These are phyloP conservation scores for Sipunculus nudus DNA, from an alignment of 2,888 invertebrate genomes.

Conservation along the genomic window DNA sequence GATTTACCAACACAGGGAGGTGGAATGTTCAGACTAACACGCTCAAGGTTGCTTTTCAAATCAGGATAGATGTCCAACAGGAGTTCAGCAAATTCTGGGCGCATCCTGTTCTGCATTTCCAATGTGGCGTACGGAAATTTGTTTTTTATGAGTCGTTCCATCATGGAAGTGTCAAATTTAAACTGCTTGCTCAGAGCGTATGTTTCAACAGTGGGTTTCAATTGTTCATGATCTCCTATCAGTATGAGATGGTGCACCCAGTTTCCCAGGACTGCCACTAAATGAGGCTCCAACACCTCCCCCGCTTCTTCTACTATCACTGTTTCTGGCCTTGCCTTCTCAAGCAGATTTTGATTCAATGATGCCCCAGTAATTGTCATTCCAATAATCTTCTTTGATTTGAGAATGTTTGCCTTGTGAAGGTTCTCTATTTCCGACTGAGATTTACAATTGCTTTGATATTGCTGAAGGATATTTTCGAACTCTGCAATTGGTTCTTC, in stretches of 20 bases:
- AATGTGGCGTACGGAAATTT: constrained; percentile 13
- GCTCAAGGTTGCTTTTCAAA: constrained; percentile 15
- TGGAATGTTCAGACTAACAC: constrained; percentile 14
- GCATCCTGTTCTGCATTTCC: constrained; percentile 31
- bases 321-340: constrained; percentile 15
- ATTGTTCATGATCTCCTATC: constrained; percentile 36
- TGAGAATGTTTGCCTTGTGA: constrained; percentile 5
- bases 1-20: constrained; percentile 20
- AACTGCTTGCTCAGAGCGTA: constrained; percentile 17
- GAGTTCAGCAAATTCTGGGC: constrained; percentile 26
- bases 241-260: constrained; percentile 28
- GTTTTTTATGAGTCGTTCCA: constrained; percentile 35
- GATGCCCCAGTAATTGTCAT: constrained; percentile 38
- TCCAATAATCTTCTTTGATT: constrained; percentile 17
- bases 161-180: constrained; percentile 32
- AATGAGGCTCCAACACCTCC: constrained; percentile 33
- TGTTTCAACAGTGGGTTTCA: constrained; percentile 28
- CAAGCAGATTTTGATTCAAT: constrained; percentile 19
- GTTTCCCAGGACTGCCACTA: constrained; percentile 22
- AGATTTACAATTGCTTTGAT: too few species aligned
- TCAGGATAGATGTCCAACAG: constrained; percentile 30
- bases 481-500: constrained; percentile 2
- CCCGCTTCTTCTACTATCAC: constrained; percentile 34
- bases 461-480: not conserved
- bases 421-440: constrained; percentile 17